Percentiles rank a stretch among this genome's conserved stretches.
Evolutionary conservation across 1,140 invertebrate species (phyloP).

Genomic region (Philopotamus ludificatus): DNA sequence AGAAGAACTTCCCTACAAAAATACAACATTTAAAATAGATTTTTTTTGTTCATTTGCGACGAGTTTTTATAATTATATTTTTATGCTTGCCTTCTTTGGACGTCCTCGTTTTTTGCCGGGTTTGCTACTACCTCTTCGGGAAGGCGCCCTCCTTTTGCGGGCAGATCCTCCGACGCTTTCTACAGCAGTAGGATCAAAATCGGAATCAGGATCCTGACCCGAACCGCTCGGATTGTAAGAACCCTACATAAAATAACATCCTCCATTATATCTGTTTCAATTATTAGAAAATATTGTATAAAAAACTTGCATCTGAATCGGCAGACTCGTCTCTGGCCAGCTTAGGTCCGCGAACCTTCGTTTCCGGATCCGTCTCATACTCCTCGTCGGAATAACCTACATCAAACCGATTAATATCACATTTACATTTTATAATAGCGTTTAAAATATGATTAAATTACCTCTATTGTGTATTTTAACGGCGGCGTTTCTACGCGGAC

Average conservation of each 20-base stretch:
- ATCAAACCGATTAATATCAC: neutral
- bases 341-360: slow-evolving; percentile 53
- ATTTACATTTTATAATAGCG: neutral
- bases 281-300: slow-evolving; percentile 1
- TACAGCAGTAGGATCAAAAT: slow-evolving; percentile 54
- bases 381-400: slow-evolving; percentile 56
- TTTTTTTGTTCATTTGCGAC: no score
- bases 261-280: neutral
- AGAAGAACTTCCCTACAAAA: neutral
- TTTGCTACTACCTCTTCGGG: slow-evolving; percentile 45
- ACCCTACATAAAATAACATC: slow-evolving; percentile 43
- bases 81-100: slow-evolving; percentile 42
- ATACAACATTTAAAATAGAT: neutral
- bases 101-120: slow-evolving; percentile 44
- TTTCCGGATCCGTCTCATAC: slow-evolving; percentile 54
- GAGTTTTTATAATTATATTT: slow-evolving; percentile 1
- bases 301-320: slow-evolving; percentile 54
- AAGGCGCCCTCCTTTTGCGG: slow-evolving; percentile 44
- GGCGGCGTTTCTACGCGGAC: slow-evolving; percentile 58
- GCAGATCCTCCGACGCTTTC: slow-evolving; percentile 45
- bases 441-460: slow-evolving; percentile 19
- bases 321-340: slow-evolving; percentile 51
- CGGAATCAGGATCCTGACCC: slow-evolving; percentile 50
- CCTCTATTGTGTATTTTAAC: slow-evolving; percentile 57
- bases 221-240: slow-evolving; percentile 56